A percentile compares a stretch with the other conserved stretches of the same genome.
Conservation (phyloP, 2,797 vertebrate genomes). For the Gymnopithys bicolor region DNA sequence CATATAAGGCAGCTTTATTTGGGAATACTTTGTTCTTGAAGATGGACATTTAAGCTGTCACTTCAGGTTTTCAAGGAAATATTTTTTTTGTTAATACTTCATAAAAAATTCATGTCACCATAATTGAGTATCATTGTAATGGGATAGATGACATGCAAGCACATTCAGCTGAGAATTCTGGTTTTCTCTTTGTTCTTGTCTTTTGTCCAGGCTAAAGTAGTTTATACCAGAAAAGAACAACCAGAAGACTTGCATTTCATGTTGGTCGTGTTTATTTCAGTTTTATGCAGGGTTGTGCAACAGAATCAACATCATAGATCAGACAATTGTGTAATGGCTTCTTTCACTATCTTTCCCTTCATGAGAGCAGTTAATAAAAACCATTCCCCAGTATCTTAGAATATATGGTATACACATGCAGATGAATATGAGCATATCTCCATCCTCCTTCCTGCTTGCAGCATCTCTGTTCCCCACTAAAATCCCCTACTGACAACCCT, state of each 20-base stretch:
- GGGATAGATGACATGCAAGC: neutral
- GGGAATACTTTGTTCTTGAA: neutral
- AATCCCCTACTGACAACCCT: slow-evolving; percentile 38
- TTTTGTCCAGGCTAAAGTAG: neutral
- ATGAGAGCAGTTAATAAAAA: slow-evolving; percentile 42
- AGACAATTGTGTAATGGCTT: slow-evolving; percentile 28
- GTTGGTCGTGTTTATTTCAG: neutral
- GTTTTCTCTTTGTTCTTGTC: slow-evolving; percentile 8
- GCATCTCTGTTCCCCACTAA: neutral
- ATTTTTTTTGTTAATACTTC: neutral
- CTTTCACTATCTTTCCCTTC: slow-evolving; percentile 26
- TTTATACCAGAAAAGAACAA: neutral
- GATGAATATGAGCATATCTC: slow-evolving; percentile 31
- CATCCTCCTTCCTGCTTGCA: neutral
- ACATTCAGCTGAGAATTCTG: neutral
- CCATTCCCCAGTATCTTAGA: neutral
- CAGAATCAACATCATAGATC: neutral
- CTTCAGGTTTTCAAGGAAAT: neutral
- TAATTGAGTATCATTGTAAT: neutral
- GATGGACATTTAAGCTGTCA: neutral
- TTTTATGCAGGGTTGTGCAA: slow-evolving; percentile 25
- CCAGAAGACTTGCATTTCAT: neutral
- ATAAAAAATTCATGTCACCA: neutral
- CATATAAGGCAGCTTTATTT: neutral
- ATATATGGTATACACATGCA: neutral